Percentiles rank a stretch among this genome's conserved stretches.
Conservation (phyloP, 2,888 invertebrate species). For the Andrena bicolor region DNA sequence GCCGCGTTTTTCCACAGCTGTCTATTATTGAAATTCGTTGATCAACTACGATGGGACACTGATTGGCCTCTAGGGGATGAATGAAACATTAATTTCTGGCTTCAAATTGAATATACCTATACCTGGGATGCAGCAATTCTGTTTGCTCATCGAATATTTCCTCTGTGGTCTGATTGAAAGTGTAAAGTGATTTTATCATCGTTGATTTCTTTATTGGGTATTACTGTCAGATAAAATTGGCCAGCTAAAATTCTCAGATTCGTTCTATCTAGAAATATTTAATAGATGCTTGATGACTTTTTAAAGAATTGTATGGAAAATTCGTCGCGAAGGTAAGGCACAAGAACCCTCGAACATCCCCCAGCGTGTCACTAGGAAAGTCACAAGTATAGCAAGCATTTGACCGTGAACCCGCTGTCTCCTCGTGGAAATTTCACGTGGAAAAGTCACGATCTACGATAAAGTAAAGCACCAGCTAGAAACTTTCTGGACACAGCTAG, state of each 20-base stretch:
- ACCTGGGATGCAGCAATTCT: neutral
- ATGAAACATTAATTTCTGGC: neutral
- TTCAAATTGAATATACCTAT: neutral
- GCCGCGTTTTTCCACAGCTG: neutral
- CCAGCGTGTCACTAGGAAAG: neutral
- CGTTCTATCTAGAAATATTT: no score
- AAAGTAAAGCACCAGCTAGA: neutral
- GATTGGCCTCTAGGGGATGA: neutral
- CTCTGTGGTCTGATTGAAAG: no score
- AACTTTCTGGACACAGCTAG: neutral
- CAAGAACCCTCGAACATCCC: neutral
- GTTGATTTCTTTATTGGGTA: no score
- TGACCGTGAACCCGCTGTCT: neutral
- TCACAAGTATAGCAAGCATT: neutral
- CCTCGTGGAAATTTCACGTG: no score
- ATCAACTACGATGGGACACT: neutral
- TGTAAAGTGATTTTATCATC: no score
- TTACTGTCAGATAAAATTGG: no score
- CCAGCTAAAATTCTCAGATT: no score
- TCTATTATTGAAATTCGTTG: slow-evolving; percentile 1
- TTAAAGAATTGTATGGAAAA: no score
- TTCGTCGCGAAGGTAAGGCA: no score
- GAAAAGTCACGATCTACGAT: neutral
- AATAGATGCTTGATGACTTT: no score
- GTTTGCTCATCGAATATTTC: no score